Evolutionary conservation across 2,113 vertebrate species (phyloP), one percentile per base, ranked within the genome.

Genomic region (Climacteris rufus): DNA sequence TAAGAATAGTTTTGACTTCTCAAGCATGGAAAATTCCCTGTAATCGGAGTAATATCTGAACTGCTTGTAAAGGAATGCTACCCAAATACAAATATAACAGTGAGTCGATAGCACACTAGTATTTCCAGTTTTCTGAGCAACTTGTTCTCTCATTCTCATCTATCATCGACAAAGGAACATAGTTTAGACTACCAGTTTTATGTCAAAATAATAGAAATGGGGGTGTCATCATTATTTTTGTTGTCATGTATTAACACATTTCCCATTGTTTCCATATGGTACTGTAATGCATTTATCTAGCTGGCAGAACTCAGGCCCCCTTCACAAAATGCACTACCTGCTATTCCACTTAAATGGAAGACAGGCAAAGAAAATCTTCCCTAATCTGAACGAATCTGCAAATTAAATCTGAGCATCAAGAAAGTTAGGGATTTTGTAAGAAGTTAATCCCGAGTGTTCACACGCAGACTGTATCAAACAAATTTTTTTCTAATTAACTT

Each of bases 101-200:
- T 19, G 7, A 85, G 39, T 2, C 45, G 25, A 84, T 28, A 47
- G 18, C 27, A 39, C 39, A 39, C 22, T 25, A 80, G 15, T 42
- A 63, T 68, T 83, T 83, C 35, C 42, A 83, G 39, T 69, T 90
- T 71, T 66, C 61, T 69, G 18, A 76, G 21, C 40, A 83, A 79
- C 22, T 60, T 45, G 10, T 30, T 76, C 69, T 61, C 63, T 83
- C 45, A 28, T 52, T 85, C n/a, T 83, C 42, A 42, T 49, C 54
- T 11, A n/a, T 21, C 39, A 64, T 1, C 28, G 3, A 40, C 5
- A 3, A 21, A 93, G 31, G 0, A 54, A 20, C 7, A 28, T 0
- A 69, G 25, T 40, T 87, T 15, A 84, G 47, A 71, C 33, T 50
- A 44, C 5, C 24, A 68, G 18, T 30, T 60, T 82, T 64, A 83